A percentile compares a stretch with the other conserved stretches of the same genome.
phyloP scores from a whole-genome alignment of 2,797 vertebrate genomes.

The Lacerta bilineata region DNA sequence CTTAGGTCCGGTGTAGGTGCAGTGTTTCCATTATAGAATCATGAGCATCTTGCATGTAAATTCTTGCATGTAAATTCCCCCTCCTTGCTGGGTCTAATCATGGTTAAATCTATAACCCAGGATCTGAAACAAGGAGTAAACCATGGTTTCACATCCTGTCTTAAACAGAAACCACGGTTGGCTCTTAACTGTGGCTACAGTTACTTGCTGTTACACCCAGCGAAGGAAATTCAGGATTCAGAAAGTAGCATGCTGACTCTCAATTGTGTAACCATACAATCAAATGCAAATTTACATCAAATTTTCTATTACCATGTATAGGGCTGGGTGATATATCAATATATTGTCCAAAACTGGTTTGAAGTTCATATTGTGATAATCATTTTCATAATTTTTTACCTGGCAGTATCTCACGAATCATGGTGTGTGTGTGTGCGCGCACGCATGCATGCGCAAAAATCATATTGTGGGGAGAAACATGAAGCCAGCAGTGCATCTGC shows the following conservation, averaged over 20 bases:
- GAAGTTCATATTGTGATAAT: too few relatives aligned
- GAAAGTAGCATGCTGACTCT: background rate
- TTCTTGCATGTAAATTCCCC: background rate
- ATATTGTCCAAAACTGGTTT: too few relatives aligned
- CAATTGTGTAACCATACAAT: slow-evolving; percentile 1
- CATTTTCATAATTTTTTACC: too few relatives aligned
- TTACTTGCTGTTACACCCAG: background rate
- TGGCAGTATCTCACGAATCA: too few relatives aligned
- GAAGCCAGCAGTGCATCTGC: too few relatives aligned
- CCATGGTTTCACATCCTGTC: background rate
- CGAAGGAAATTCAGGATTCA: background rate
- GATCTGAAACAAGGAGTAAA: too few relatives aligned
- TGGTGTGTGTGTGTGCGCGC: too few relatives aligned
- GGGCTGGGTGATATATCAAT: too few relatives aligned
- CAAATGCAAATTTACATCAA: background rate
- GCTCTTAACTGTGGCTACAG: background rate
- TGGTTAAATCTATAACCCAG: background rate
- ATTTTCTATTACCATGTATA: background rate
- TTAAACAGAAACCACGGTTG: background rate
- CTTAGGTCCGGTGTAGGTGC: background rate
- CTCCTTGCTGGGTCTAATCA: background rate
- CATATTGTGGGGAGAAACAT: too few relatives aligned
- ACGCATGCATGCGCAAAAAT: too few relatives aligned
- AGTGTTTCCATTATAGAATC: background rate
- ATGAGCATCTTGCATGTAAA: background rate